Base-by-base conservation (phyloP, 2,797 vertebrate species). In the Pygocentrus nattereri region DNA sequence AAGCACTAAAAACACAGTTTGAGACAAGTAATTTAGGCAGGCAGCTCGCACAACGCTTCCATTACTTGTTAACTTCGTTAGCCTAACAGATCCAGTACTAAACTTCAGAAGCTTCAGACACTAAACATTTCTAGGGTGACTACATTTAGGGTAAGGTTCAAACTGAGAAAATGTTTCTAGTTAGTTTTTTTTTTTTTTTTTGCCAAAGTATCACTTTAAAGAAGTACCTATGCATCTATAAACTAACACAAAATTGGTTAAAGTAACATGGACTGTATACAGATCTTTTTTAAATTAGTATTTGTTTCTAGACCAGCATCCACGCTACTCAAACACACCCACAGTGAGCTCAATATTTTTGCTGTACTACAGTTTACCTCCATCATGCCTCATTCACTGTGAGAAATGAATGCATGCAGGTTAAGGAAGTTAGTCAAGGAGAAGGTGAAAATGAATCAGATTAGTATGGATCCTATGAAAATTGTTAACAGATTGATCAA, bases 381-480 rank as follows among this genome's bases (percentile, higher is more conserved):
- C 12, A 38, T 73, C 56, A 59, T 25, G 58, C 56, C 68, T 88
- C 58, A 88, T 16, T 85, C 19, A 49, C 87, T 88, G 84, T 80
- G 61, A 73, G 64, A 38, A 30, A 44, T 73, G 47, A 81, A 78
- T 62, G 82, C 71, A 82, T 75, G 84, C 73, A 83, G n/a, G 52
- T 54, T 54, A 49, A 80, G 16, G 23, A 54, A 4, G 47, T 82
- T 62, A 59, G 58, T 50, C 8, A 65, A 31, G 25, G 58, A 16
- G 62, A 80, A 75, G 25, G 44, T 54, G 30, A 30, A 52, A 59
- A 74, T 38, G n/a, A 78, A 76, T 59, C 70, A 7, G 61, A 77
- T 77, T 31, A 50, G 41, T 50, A 34, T 4, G 18, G 5, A 25
- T 27, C 0, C 16, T 3, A 41, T 19, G 34, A 16, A 47, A 62